These are phyloP conservation scores for Thomomys bottae DNA, from an alignment of 2,113 vertebrate genomes.

Conservation along the genomic window DNA sequence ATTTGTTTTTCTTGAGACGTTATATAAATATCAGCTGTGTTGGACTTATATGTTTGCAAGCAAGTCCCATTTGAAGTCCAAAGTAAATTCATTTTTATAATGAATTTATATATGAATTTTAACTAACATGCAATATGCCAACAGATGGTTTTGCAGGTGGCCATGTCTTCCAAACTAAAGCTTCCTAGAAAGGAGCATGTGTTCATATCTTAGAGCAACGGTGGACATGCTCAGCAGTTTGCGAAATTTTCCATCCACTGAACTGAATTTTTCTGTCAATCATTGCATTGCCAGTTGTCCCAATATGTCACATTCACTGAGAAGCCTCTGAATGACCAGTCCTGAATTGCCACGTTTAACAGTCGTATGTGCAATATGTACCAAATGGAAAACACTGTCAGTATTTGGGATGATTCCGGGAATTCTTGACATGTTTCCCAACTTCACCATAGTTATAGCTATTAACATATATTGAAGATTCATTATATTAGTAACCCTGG, in stretches of 20 bases:
- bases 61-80: slow-evolving; percentile 62
- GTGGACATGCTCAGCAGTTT: slow-evolving; percentile 15
- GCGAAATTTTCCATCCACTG: not conserved
- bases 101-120: slow-evolving; percentile 63
- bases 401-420: not conserved
- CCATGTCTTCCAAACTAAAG: slow-evolving; percentile 25
- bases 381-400: not conserved
- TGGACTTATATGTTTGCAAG: slow-evolving; percentile 68
- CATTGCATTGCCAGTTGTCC: not conserved
- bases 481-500: not conserved
- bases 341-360: not conserved
- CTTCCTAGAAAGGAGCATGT: slow-evolving; percentile 25
- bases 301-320: not conserved
- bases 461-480: not conserved
- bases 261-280: slow-evolving; percentile 14
- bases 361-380: not conserved
- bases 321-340: not conserved
- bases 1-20: slow-evolving; percentile 50
- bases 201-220: slow-evolving; percentile 8
- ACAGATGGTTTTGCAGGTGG: slow-evolving; percentile 75
- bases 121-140: slow-evolving; percentile 66
- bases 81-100: slow-evolving; percentile 64
- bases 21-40: slow-evolving; percentile 75
- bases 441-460: not conserved
- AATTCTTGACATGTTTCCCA: not conserved